These are phyloP conservation scores for Campylorhamphus procurvoides DNA, from an alignment of 2,113 vertebrate genomes.

Conservation along the genomic window DNA sequence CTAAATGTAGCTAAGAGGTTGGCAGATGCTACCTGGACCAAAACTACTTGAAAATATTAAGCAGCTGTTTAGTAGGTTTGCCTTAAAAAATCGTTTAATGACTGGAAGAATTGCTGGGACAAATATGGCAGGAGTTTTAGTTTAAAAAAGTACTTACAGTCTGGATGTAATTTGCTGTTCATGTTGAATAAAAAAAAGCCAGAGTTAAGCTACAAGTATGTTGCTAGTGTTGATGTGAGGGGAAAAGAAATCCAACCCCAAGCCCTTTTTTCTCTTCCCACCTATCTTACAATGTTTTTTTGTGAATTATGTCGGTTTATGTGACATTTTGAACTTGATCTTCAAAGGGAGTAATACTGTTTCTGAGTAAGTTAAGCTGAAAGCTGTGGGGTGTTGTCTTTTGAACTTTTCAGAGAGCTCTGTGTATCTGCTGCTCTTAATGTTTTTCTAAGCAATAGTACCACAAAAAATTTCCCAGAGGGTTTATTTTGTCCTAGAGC, in stretches of 20 bases:
- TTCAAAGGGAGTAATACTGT: background rate
- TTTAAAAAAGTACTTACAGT: constrained; percentile 25
- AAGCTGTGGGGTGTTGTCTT: background rate
- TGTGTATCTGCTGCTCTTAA: background rate
- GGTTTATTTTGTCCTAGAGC: background rate
- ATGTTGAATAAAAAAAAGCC: background rate
- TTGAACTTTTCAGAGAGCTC: background rate
- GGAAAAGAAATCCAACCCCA: background rate
- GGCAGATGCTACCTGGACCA: constrained; percentile 60
- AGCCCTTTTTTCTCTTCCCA: background rate
- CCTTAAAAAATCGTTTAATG: constrained; percentile 1
- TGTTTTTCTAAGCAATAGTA: background rate
- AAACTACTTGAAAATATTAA: constrained; percentile 63
- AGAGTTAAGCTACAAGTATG: background rate
- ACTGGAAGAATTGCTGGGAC: background rate
- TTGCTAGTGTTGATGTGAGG: background rate
- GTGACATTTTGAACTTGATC: background rate
- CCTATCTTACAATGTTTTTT: background rate
- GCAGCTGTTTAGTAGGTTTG: constrained; percentile 46
- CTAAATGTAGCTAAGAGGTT: constrained; percentile 54
- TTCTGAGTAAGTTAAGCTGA: background rate
- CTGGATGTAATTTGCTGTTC: constrained; percentile 16
- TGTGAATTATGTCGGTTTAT: background rate
- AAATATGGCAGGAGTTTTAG: background rate
- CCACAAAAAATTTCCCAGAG: background rate